These are phyloP conservation scores for Dryadula phaetusa DNA, from an alignment of 2,888 invertebrate species.

Conservation along the genomic window DNA sequence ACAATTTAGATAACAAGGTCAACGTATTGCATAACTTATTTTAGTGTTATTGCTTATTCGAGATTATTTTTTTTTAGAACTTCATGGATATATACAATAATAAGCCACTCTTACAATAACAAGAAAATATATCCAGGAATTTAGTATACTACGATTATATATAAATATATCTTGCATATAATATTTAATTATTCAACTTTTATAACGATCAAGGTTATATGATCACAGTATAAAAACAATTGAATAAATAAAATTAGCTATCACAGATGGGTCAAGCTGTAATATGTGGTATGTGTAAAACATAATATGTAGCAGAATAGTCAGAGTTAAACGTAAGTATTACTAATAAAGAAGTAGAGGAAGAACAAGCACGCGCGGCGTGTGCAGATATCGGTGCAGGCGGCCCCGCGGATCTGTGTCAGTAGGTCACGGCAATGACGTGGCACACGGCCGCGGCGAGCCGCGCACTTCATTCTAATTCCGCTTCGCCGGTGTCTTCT, in stretches of 20 bases:
- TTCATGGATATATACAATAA: neutral
- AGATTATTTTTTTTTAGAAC: conserved; percentile 24
- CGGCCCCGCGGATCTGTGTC: conserved; percentile 87
- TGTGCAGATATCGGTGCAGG: conserved; percentile 73
- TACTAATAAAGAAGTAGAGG: conserved; percentile 57
- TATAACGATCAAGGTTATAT: conserved; percentile 13
- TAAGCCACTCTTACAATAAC: conserved; percentile 2
- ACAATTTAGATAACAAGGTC: conserved; percentile 84
- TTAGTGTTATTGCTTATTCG: conserved; percentile 54
- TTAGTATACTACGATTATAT: neutral
- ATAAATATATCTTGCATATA: neutral
- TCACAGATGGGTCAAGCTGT: neutral
- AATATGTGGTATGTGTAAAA: neutral
- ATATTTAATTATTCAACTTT: conserved; percentile 11
- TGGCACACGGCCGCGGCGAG: conserved; percentile 82
- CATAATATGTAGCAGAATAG: neutral
- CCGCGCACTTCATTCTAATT: conserved; percentile 83
- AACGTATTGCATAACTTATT: conserved; percentile 75
- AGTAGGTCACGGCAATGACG: conserved; percentile 88
- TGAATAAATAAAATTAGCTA: conserved; percentile 17
- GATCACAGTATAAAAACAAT: conserved; percentile 17
- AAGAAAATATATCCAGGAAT: conserved; percentile 13
- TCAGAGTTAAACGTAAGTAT: conserved; percentile 9
- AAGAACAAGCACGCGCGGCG: conserved; percentile 57
- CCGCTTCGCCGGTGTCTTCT: conserved; percentile 80